Conservation (phyloP, 2,888 invertebrate genomes). For the Isoperla grammatica region DNA sequence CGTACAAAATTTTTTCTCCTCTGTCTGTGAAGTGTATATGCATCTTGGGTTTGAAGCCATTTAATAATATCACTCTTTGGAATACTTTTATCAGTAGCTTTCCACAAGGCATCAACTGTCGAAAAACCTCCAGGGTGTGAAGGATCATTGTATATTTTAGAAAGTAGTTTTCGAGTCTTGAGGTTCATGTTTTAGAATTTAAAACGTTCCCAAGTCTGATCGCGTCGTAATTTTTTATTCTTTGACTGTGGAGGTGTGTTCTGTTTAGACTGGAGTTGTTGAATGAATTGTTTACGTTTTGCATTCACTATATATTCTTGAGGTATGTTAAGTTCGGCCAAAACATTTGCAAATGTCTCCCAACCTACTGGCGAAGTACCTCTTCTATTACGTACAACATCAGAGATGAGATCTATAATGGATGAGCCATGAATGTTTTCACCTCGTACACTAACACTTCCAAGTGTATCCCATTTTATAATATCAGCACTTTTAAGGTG, state of each 20-base stretch:
- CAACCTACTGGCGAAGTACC: background rate
- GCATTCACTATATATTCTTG: slow-evolving; percentile 4
- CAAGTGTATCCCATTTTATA: background rate
- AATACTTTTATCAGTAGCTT: background rate
- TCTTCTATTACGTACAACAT: background rate
- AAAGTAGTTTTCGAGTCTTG: background rate
- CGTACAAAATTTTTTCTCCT: slow-evolving; percentile 23
- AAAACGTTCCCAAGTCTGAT: background rate
- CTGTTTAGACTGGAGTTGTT: no score
- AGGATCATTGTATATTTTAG: slow-evolving; percentile 25
- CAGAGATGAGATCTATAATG: background rate
- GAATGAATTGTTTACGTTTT: background rate
- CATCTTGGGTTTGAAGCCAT: slow-evolving; percentile 28
- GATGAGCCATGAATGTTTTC: background rate
- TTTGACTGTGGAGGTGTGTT: no score
- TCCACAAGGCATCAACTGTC: background rate
- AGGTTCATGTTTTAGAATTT: background rate
- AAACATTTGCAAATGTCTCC: background rate
- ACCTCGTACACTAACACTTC: background rate
- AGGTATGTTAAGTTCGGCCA: background rate
- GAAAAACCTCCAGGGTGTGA: slow-evolving; percentile 15
- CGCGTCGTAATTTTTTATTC: no score
- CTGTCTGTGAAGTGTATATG: slow-evolving; percentile 27
- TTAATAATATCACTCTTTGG: background rate
- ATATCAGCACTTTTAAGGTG: background rate